Conservation (phyloP, 2,888 invertebrate genomes). For the Matsumyia berberina region DNA sequence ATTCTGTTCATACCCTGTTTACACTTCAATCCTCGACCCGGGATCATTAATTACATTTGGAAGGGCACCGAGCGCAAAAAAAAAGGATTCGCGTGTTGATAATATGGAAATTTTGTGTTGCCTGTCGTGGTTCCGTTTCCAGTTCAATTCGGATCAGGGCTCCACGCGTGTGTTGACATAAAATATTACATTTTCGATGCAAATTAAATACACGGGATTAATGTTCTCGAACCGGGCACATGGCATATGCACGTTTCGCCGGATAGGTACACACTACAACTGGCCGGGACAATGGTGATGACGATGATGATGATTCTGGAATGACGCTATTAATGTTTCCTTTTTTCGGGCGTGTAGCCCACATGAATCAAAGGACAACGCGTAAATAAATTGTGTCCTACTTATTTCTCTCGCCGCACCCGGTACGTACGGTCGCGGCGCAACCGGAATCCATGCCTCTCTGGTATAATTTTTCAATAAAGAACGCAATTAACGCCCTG, state of each 20-base stretch:
- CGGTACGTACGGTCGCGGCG: neutral
- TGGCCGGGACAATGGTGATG: conserved; percentile 10
- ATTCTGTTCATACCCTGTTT: conserved; percentile 68
- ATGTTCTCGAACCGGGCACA: conserved; percentile 55
- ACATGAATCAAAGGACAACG: conserved; percentile 51
- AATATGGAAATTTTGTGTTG: conserved; percentile 74
- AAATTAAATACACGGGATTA: conserved; percentile 73
- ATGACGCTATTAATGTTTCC: conserved; percentile 68
- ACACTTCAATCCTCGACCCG: conserved; percentile 71
- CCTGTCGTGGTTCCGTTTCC: conserved; percentile 38
- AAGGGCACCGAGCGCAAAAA: conserved; percentile 10
- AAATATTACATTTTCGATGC: conserved; percentile 75
- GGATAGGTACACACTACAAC: too few relatives aligned
- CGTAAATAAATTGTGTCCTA: conserved; percentile 68
- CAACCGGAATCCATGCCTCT: conserved; percentile 16
- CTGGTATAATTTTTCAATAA: conserved; percentile 61
- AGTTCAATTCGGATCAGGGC: conserved; percentile 23
- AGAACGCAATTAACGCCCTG: conserved; percentile 64
- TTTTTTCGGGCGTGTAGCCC: conserved; percentile 40
- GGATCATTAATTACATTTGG: conserved; percentile 71
- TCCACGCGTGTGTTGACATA: conserved; percentile 72
- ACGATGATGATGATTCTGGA: conserved; percentile 62
- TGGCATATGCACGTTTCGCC: conserved; percentile 23
- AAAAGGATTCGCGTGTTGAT: conserved; percentile 62
- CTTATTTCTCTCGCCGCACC: conserved; percentile 42